Evolutionary conservation across 2,888 invertebrate genomes (phyloP).

Genomic region (Lithophane ornitopus): DNA sequence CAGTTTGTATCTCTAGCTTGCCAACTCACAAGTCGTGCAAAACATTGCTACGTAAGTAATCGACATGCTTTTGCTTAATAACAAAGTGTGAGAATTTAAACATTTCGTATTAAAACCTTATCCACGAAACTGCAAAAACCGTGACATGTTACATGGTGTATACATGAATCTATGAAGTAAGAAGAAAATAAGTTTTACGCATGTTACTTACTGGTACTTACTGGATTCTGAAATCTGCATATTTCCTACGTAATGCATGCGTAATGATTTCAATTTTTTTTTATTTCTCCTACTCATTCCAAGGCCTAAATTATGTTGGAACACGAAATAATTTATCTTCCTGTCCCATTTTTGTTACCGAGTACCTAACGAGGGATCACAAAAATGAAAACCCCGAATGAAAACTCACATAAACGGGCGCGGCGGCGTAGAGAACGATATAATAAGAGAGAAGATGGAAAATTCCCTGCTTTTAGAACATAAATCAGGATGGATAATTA

Average conservation of each 20-base stretch:
- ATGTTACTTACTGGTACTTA: background rate
- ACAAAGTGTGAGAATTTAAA: slow-evolving; percentile 35
- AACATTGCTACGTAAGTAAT: slow-evolving; percentile 11
- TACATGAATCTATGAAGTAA: slow-evolving; percentile 6
- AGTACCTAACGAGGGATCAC: slow-evolving; percentile 1
- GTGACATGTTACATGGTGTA: slow-evolving; percentile 8
- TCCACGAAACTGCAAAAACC: slow-evolving; percentile 20
- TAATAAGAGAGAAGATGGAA: background rate
- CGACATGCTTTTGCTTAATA: slow-evolving; percentile 13
- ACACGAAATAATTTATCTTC: slow-evolving; percentile 17
- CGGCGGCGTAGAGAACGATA: background rate
- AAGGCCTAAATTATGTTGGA: slow-evolving; percentile 4
- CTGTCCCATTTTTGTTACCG: slow-evolving; percentile 3
- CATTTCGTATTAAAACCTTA: slow-evolving; percentile 17
- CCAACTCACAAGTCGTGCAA: slow-evolving; percentile 17
- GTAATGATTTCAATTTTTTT: background rate
- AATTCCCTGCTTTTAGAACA: slow-evolving; percentile 3
- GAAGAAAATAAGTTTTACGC: slow-evolving; percentile 6
- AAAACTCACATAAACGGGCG: background rate
- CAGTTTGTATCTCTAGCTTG: slow-evolving; percentile 19
- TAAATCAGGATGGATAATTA: background rate
- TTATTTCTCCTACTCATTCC: background rate
- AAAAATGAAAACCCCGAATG: background rate
- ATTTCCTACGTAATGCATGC: slow-evolving; percentile 1
- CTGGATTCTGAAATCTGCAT: slow-evolving; percentile 4